Conservation (phyloP, 2,113 vertebrate species). For the Nyctibius bracteatus region DNA sequence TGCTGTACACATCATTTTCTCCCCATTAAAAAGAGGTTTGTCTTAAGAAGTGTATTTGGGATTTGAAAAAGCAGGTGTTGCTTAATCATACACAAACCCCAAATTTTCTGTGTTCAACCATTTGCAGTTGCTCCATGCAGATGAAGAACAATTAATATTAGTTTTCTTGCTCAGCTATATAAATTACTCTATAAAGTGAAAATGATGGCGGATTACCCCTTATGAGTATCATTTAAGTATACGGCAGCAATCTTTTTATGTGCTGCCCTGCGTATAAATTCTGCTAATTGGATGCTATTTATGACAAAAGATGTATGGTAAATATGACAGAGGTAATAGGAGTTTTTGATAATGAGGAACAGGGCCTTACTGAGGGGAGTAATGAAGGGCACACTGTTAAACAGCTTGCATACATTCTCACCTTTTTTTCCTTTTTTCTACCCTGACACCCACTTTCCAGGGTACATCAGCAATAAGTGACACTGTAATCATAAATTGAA, state of each 20-base stretch:
- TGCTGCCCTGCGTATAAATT: conserved; percentile 76
- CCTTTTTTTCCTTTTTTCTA: conserved; percentile 79
- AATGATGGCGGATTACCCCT: conserved; percentile 66
- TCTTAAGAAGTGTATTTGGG: conserved; percentile 80
- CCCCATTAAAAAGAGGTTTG: conserved; percentile 82
- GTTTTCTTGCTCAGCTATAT: conserved; percentile 59
- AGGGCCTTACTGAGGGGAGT: conserved; percentile 73
- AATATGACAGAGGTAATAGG: conserved; percentile 83
- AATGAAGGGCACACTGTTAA: conserved; percentile 79
- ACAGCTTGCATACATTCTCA: conserved; percentile 82
- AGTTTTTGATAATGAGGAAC: conserved; percentile 80
- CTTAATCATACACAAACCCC: conserved; percentile 70
- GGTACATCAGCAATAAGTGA: conserved; percentile 88
- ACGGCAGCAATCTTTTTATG: conserved; percentile 74
- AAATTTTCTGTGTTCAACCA: conserved; percentile 64
- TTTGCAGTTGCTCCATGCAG: conserved; percentile 54
- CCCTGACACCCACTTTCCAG: conserved; percentile 86
- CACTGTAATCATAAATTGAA: conserved; percentile 91
- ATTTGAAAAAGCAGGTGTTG: conserved; percentile 81
- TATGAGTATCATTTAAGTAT: conserved; percentile 69
- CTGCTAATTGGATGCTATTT: conserved; percentile 86
- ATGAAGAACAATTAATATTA: conserved; percentile 60
- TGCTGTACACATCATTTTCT: conserved; percentile 83
- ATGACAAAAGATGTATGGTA: conserved; percentile 85
- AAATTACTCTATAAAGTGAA: conserved; percentile 62